Evolutionary conservation across 2,797 vertebrate genomes (phyloP).

Genomic region (Menidia menidia): DNA sequence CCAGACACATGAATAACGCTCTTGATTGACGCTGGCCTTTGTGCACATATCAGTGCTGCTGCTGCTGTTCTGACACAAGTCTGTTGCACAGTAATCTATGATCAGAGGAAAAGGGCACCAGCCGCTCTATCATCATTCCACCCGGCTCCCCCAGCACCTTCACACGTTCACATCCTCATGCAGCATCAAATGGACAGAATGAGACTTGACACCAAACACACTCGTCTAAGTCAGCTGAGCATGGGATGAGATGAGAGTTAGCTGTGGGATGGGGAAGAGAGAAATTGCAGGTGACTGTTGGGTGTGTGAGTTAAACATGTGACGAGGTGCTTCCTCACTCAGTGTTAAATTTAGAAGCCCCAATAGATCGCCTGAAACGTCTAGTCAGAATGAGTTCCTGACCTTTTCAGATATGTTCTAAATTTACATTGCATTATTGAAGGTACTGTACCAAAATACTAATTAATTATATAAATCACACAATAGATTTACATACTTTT

Average conservation of each 20-base stretch:
- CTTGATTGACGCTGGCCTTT: conserved; percentile 83
- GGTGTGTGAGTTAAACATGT: conserved; percentile 33
- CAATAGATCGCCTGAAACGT: background rate
- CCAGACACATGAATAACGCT: conserved; percentile 76
- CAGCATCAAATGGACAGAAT: conserved; percentile 59
- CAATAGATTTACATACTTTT: no score
- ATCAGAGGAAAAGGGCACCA: conserved; percentile 84
- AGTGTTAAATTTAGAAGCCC: conserved; percentile 22
- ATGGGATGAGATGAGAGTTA: conserved; percentile 36
- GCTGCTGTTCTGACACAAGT: conserved; percentile 76
- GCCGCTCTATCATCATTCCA: conserved; percentile 76
- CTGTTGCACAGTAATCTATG: conserved; percentile 82
- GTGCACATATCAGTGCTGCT: conserved; percentile 60
- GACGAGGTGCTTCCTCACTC: conserved; percentile 16
- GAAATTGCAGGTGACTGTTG: conserved; percentile 35
- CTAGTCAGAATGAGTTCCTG: no score
- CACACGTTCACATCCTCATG: conserved; percentile 12
- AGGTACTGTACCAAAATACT: no score
- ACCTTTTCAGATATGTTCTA: no score
- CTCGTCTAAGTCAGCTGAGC: conserved; percentile 39
- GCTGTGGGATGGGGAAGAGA: conserved; percentile 33
- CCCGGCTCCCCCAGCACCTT: conserved; percentile 49
- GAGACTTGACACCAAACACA: conserved; percentile 70
- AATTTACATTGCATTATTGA: no score
- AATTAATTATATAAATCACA: no score